Conservation (phyloP, 2,888 invertebrate species). For the Parasteatoda lunata region DNA sequence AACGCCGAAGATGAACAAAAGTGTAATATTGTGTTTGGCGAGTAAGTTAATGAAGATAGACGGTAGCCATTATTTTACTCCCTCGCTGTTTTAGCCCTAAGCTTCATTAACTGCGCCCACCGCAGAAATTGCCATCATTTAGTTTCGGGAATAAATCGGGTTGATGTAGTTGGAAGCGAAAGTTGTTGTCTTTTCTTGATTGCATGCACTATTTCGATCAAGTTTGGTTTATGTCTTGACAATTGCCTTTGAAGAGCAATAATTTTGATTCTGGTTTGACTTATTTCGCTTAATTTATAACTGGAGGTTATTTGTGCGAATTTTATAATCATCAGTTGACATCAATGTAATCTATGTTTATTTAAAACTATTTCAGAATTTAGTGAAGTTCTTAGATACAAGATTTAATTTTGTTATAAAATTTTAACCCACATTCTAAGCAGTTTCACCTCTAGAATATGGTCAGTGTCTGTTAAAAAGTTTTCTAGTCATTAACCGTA, state of each 20-base stretch:
- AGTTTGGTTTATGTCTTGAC: neutral
- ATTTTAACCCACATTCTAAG: too few species aligned
- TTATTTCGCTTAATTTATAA: too few species aligned
- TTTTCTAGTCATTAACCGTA: too few species aligned
- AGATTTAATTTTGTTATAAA: too few species aligned
- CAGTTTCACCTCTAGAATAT: too few species aligned
- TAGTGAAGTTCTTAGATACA: too few species aligned
- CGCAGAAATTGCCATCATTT: constrained; percentile 31
- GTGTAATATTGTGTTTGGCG: constrained; percentile 55
- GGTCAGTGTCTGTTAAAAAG: too few species aligned
- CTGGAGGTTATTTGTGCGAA: too few species aligned
- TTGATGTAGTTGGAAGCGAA: neutral
- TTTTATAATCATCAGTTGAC: too few species aligned
- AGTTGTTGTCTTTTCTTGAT: constrained; percentile 25
- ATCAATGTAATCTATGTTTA: too few species aligned
- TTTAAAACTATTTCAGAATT: too few species aligned
- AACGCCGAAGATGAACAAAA: constrained; percentile 21
- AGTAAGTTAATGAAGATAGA: constrained; percentile 41
- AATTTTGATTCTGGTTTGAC: neutral
- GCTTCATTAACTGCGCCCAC: constrained; percentile 35
- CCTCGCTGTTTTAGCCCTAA: constrained; percentile 4
- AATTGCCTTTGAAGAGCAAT: neutral
- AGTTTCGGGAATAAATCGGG: constrained; percentile 7
- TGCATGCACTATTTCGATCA: neutral
- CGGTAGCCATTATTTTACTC: constrained; percentile 36